Percentiles rank a stretch among this genome's conserved stretches.
These are phyloP conservation scores for Melanerpes aurifrons DNA, from an alignment of 2,113 vertebrate genomes.

Conservation along the genomic window DNA sequence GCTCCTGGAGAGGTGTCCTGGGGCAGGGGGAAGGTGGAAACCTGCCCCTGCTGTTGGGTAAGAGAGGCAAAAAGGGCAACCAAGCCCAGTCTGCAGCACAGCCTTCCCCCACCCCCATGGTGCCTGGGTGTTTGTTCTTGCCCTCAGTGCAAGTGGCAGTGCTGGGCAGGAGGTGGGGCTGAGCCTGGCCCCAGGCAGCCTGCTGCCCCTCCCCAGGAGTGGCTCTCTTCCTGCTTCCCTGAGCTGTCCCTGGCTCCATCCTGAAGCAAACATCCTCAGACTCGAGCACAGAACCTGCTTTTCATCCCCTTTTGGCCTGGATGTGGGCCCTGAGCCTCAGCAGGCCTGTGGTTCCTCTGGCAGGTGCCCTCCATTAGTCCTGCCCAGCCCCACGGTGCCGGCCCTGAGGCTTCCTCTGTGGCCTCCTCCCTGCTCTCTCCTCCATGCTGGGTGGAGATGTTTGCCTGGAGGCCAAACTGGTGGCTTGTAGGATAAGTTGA, in stretches of 20 bases:
- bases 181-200: neutral
- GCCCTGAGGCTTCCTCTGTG: neutral
- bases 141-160: neutral
- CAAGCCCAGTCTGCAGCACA: neutral
- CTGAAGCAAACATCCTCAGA: neutral
- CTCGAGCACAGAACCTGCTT: neutral
- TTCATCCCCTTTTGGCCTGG: neutral
- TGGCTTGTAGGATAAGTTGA: neutral
- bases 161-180: neutral
- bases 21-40: neutral
- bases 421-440: neutral
- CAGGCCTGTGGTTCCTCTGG: neutral
- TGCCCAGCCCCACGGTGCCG: rapidly evolving
- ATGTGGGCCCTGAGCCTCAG: neutral
- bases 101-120: neutral
- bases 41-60: neutral
- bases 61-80: neutral
- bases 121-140: neutral
- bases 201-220: neutral
- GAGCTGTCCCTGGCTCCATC: neutral
- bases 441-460: rapidly evolving
- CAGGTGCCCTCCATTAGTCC: neutral
- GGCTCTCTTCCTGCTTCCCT: neutral
- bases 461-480: neutral
- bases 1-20: neutral